phyloP scores from a whole-genome alignment of 2,888 invertebrate genomes.

The Luffia ferchaultella region DNA sequence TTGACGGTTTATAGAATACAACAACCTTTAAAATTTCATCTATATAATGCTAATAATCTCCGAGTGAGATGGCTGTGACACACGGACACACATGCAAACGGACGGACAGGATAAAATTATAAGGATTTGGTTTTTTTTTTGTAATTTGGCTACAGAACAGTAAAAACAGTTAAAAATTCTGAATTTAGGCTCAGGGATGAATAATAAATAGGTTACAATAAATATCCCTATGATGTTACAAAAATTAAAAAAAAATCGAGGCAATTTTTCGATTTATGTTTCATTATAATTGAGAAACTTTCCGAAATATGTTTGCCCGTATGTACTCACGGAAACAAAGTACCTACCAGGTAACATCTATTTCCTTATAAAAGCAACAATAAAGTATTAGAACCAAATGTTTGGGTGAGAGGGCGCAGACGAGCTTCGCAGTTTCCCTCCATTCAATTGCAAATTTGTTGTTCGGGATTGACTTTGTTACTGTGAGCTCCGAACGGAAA shows the following conservation, averaged over 20 bases:
- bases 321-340: background rate
- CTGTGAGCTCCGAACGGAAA: background rate
- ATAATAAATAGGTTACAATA: background rate
- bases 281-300: no score
- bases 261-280: no score
- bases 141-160: no score
- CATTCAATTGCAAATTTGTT: constrained; percentile 17
- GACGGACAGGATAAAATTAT: no score
- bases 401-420: background rate
- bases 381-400: background rate
- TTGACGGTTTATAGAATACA: no score
- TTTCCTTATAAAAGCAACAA: background rate
- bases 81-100: no score
- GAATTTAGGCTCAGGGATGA: no score
- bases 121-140: no score
- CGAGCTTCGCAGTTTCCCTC: constrained; percentile 10
- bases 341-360: background rate
- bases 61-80: no score
- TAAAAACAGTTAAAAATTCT: no score
- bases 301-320: background rate
- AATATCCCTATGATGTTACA: background rate
- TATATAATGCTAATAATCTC: no score
- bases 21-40: no score
- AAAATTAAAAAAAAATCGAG: background rate
- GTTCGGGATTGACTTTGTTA: constrained; percentile 5